Percentiles rank a stretch among this genome's conserved stretches.
Evolutionary conservation across 2,113 vertebrate genomes (phyloP).

Genomic region (Psophia crepitans): DNA sequence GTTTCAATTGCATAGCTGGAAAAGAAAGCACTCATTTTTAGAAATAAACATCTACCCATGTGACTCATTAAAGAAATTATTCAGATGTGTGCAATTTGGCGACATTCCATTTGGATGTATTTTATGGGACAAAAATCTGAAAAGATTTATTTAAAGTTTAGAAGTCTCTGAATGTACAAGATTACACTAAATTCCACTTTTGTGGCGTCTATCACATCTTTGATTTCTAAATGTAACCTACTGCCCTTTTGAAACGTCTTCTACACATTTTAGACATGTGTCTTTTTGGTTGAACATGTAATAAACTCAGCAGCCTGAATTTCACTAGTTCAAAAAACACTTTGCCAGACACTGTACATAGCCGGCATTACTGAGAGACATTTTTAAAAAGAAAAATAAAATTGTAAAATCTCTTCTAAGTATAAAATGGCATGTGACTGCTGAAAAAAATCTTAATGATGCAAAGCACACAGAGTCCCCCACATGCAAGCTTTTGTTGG

Average conservation of each 20-base stretch:
- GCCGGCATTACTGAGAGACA: not conserved
- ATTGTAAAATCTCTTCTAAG: not conserved
- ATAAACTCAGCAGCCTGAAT: not conserved
- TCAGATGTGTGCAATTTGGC: not conserved
- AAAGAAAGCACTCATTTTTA: not conserved
- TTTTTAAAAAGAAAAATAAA: not conserved
- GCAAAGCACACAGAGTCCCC: not conserved
- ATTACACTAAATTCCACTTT: not conserved
- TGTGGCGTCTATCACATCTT: not conserved
- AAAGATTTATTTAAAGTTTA: not conserved
- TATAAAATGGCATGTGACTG: not conserved
- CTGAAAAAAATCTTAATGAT: constrained; percentile 7
- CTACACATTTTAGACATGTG: not conserved
- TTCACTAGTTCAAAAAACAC: not conserved
- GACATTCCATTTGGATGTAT: not conserved
- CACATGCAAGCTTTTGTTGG: constrained; percentile 8
- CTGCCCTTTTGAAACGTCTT: not conserved
- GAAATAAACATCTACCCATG: not conserved
- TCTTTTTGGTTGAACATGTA: not conserved
- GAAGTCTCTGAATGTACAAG: not conserved
- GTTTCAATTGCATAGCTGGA: not conserved
- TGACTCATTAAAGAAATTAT: constrained; percentile 2
- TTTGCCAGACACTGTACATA: not conserved
- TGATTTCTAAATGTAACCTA: not conserved
- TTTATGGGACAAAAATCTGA: not conserved